A percentile compares a stretch with the other conserved stretches of the same genome.
Evolutionary conservation across 1,140 invertebrate genomes (phyloP).

Genomic region (Mylabris phalerata): DNA sequence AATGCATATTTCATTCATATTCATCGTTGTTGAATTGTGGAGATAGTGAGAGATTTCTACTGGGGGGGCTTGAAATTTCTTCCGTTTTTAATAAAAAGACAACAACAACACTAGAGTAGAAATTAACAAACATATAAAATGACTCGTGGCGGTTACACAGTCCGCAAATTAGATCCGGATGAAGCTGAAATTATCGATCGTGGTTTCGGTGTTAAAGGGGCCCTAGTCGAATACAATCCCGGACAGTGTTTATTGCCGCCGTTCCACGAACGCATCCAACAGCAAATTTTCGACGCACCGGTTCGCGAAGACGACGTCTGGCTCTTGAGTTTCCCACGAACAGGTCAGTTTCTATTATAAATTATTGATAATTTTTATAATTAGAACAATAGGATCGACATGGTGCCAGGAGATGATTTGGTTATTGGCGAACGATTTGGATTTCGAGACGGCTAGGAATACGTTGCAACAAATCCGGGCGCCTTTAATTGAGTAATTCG

Average conservation of each 20-base stretch:
- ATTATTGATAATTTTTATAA: constrained; percentile 6
- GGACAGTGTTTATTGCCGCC: constrained; percentile 59
- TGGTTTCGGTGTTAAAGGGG: constrained; percentile 58
- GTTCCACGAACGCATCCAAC: constrained; percentile 57
- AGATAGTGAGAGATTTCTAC: too few species aligned
- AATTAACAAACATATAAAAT: too few species aligned
- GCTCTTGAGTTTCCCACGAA: constrained; percentile 75
- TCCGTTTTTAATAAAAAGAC: too few species aligned
- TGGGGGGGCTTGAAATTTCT: too few species aligned
- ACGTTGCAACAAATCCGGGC: constrained; percentile 53
- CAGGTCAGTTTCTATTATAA: constrained; percentile 48
- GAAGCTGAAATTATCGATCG: constrained; percentile 52
- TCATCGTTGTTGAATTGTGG: too few species aligned
- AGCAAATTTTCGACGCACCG: constrained; percentile 58
- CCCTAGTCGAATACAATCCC: constrained; percentile 63
- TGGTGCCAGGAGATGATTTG: constrained; percentile 87
- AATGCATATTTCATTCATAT: too few species aligned
- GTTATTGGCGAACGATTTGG: constrained; percentile 71
- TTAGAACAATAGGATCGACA: constrained; percentile 60
- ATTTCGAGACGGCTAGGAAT: constrained; percentile 64
- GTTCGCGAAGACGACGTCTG: constrained; percentile 68
- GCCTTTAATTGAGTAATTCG: constrained; percentile 37
- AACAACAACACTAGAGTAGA: too few species aligned
- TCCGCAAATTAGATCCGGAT: too few species aligned
- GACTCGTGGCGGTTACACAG: too few species aligned